Conservation (phyloP, 2,113 vertebrate species). For the Trematocara zebra region DNA sequence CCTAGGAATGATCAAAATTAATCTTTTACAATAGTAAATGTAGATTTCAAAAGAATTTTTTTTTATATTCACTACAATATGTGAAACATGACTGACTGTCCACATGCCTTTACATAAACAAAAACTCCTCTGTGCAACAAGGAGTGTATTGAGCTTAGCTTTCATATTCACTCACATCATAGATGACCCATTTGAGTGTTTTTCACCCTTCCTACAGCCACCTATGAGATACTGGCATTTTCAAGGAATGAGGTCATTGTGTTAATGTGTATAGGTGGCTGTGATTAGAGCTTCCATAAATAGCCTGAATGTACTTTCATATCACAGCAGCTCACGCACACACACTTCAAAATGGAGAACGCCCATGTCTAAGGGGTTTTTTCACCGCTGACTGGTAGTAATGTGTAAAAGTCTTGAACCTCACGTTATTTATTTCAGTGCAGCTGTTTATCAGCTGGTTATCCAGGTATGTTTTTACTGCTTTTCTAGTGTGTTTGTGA, state of each 20-base stretch:
- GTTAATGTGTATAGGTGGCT: slow-evolving; percentile 53
- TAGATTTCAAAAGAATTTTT: not conserved
- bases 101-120: slow-evolving; percentile 1
- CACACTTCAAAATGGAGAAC: not conserved
- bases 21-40: not conserved
- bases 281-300: slow-evolving; percentile 58
- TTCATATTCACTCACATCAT: not conserved
- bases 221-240: slow-evolving; percentile 33
- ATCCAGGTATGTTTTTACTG: not conserved
- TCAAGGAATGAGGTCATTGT: slow-evolving; percentile 56
- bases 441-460: not conserved
- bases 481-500: not conserved
- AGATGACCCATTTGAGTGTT: not conserved
- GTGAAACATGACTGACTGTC: slow-evolving; percentile 1
- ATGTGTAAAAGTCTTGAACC: not conserved
- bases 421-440: not conserved
- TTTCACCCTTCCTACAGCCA: not conserved
- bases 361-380: not conserved
- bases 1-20: not conserved
- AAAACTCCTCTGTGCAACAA: not conserved
- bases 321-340: not conserved
- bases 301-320: slow-evolving; percentile 42
- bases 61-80: not conserved
- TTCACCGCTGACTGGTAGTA: not conserved
- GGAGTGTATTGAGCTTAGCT: not conserved